These are phyloP conservation scores for Karalla daura DNA, from an alignment of 2,797 vertebrate genomes.

Conservation along the genomic window DNA sequence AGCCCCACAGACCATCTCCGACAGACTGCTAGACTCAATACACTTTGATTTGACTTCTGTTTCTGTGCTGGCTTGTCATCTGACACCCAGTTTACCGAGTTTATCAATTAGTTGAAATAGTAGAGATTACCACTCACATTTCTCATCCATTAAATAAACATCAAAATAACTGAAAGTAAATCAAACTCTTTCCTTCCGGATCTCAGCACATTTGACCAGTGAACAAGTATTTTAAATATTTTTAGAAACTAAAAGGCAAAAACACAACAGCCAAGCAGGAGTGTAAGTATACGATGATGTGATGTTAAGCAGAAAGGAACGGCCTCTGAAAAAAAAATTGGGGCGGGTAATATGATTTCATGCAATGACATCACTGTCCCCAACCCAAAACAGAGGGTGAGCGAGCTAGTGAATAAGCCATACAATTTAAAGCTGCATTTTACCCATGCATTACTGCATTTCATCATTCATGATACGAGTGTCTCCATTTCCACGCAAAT, in stretches of 20 bases:
- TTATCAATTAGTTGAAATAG: too few species aligned
- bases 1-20: neutral
- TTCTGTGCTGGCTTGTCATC: neutral
- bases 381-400: slow-evolving; percentile 78
- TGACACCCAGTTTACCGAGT: too few species aligned
- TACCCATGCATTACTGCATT: too few species aligned
- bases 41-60: neutral
- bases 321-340: slow-evolving; percentile 52
- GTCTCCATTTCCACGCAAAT: slow-evolving; percentile 28
- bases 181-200: neutral
- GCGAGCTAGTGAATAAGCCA: too few species aligned
- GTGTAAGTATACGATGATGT: slow-evolving; percentile 55
- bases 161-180: slow-evolving; percentile 42
- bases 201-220: neutral
- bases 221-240: slow-evolving; percentile 1
- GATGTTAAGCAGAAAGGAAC: slow-evolving; percentile 69
- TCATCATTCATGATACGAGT: neutral
- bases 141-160: slow-evolving; percentile 35
- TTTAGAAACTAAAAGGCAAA: neutral
- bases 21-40: neutral
- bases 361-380: slow-evolving; percentile 87
- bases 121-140: too few species aligned
- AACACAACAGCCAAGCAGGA: neutral
- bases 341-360: slow-evolving; percentile 80
- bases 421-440: too few species aligned